phyloP scores from a whole-genome alignment of 2,113 vertebrate genomes.

The Passer montanus region DNA sequence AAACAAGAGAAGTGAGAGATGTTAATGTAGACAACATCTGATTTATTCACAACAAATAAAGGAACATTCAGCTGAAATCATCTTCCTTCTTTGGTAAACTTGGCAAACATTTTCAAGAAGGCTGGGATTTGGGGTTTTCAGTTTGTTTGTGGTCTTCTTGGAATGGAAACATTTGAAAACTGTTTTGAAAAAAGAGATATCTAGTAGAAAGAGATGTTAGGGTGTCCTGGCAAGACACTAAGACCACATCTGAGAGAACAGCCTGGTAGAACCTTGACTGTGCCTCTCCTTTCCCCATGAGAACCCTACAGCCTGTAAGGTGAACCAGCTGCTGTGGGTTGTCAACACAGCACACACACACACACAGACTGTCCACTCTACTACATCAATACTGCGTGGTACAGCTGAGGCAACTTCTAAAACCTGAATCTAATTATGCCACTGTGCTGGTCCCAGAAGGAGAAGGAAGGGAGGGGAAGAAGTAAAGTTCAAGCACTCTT shows the following conservation, averaged over 20 bases:
- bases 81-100: background rate
- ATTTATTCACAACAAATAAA: background rate
- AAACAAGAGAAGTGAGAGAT: background rate
- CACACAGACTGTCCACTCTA: background rate
- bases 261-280: background rate
- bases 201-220: background rate
- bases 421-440: background rate
- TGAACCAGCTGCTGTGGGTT: background rate
- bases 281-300: background rate
- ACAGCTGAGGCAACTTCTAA: background rate
- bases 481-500: background rate
- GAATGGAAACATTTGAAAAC: background rate
- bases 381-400: background rate
- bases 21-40: background rate
- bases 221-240: background rate
- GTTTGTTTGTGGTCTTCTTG: background rate
- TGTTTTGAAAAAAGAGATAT: background rate
- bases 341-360: fast-evolving
- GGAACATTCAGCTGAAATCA: background rate
- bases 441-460: background rate
- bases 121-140: background rate
- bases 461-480: background rate
- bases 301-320: background rate
- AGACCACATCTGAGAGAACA: background rate
- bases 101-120: background rate